Conservation (phyloP, 2,113 vertebrate species). For the Raphicerus campestris region DNA sequence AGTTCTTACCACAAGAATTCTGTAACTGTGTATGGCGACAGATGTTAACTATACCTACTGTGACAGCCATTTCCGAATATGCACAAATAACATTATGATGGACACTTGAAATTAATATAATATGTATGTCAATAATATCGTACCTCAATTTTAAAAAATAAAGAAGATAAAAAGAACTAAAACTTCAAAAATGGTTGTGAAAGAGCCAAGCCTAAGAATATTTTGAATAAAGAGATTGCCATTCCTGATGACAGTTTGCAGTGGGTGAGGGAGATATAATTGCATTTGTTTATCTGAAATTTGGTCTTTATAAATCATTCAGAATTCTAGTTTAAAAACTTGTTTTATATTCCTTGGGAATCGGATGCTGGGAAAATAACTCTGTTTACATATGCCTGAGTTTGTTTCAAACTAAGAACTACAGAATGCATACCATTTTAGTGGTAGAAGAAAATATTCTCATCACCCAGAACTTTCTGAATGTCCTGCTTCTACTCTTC, state of each 20-base stretch:
- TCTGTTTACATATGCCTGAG: neutral
- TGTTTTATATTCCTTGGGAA: neutral
- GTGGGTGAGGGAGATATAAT: neutral
- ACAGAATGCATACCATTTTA: neutral
- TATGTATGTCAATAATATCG: neutral
- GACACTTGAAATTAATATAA: neutral
- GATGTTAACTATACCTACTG: neutral
- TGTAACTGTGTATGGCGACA: neutral
- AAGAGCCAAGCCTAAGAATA: neutral
- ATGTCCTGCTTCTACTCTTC: slow-evolving; percentile 62
- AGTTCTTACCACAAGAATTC: neutral
- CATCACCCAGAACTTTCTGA: neutral
- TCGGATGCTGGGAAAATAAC: neutral
- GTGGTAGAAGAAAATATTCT: neutral
- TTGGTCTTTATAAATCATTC: neutral
- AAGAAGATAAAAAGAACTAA: neutral
- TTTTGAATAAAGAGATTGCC: neutral
- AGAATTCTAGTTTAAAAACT: neutral
- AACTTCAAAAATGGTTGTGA: neutral
- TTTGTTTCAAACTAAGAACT: neutral
- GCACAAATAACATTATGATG: neutral
- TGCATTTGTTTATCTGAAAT: neutral
- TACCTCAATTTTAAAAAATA: neutral
- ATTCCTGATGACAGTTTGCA: neutral
- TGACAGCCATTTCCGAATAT: neutral